Base-by-base conservation (phyloP, 2,797 vertebrate species). In the Heteromormyrus szaboi region DNA sequence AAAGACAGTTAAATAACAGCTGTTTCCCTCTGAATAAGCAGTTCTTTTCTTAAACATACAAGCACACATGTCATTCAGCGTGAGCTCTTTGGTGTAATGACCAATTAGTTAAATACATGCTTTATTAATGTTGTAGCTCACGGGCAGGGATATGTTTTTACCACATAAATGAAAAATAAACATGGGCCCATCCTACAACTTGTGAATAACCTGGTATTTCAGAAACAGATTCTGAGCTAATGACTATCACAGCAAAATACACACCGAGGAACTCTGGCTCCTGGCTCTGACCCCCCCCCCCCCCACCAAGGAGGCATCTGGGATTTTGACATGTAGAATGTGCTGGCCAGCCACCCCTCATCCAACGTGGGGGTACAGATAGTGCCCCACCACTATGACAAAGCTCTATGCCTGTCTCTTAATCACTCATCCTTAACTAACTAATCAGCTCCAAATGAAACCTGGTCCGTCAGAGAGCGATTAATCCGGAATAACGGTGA, bases 401-500 rank as follows among this genome's bases (percentile, higher is more conserved):
- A 44, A 86, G 68, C 22, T 54, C 41, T 9, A 25, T 62, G 8
- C n/a, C 22, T 37, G 0, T 89, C 29, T 44, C 79, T 87, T 33
- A 5, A 12, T 68, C 19, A 50, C 54, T 19, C 68, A 50, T 87
- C 86, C 87, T 89, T 87, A 87, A 51, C 8, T 46, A 22, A 33
- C 50, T 81, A 89, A 89, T 87, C 68, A 29, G 50, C 14, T 68
- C 29, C 76, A 84, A 3, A 83, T 81, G 22, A 56, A 53, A 41
- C 54, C 44, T 22, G 14, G 12, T 37, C 72, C 22, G 2, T n/a
- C 46, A 12, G 19, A 41, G 72, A 12, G 14, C 41, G 46, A 65
- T 54, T 65, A 48, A 89, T 48, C 7, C 19, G 79, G 72, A 62
- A 41, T 41, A 7, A 65, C 54, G 25, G 17, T 65, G 29, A 87